Percentiles rank a stretch among this genome's conserved stretches.
phyloP scores from a whole-genome alignment of 1,140 invertebrate species.

The Drosophila watanabei region DNA sequence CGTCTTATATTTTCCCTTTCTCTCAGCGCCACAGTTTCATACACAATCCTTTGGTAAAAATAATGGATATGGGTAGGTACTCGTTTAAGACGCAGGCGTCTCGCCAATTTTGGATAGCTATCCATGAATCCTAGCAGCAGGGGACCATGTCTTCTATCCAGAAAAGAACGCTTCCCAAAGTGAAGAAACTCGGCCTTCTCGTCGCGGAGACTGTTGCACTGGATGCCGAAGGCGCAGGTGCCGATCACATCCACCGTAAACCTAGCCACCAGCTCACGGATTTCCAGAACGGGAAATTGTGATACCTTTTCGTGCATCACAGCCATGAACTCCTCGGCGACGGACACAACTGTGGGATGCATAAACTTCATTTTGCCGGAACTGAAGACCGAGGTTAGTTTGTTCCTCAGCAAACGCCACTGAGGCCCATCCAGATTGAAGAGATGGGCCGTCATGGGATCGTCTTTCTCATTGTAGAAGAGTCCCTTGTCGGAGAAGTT shows the following conservation, averaged over 20 bases:
- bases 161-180: slow-evolving; percentile 58
- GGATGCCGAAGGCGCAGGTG: slow-evolving; percentile 88
- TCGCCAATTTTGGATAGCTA: not conserved
- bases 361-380: slow-evolving; percentile 87
- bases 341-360: slow-evolving; percentile 83
- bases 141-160: slow-evolving; percentile 12
- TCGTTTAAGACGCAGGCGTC: not conserved
- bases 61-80: not conserved
- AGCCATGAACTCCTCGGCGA: slow-evolving; percentile 46
- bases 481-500: slow-evolving; percentile 86
- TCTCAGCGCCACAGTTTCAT: not conserved
- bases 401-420: slow-evolving; percentile 87
- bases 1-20: not conserved
- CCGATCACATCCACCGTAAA: slow-evolving; percentile 86
- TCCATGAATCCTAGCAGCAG: not conserved
- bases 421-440: slow-evolving; percentile 85
- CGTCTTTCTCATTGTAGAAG: slow-evolving; percentile 85
- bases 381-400: slow-evolving; percentile 87
- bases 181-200: slow-evolving; percentile 86
- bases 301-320: slow-evolving; percentile 38
- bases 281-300: slow-evolving; percentile 41
- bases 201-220: slow-evolving; percentile 86
- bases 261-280: slow-evolving; percentile 64
- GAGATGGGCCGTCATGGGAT: slow-evolving; percentile 86
- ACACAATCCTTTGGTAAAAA: not conserved